These are phyloP conservation scores for Sebastes oblongus DNA, from an alignment of 2,797 vertebrate species.

Conservation along the genomic window DNA sequence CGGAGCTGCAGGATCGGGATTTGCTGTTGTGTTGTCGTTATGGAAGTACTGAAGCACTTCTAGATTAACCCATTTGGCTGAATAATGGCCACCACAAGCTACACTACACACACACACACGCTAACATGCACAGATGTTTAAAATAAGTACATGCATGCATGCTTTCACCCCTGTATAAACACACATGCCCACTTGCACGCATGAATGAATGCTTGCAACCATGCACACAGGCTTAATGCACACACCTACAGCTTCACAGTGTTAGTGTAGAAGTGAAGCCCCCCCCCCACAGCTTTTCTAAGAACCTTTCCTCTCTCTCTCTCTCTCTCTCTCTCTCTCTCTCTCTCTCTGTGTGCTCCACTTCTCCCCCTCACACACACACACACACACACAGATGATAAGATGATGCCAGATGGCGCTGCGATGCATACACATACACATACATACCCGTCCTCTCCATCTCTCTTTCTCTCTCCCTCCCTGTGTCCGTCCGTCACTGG, in stretches of 20 bases:
- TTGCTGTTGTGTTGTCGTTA: not conserved
- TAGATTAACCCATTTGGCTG: slow-evolving; percentile 13
- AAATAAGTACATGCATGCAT: slow-evolving; percentile 30
- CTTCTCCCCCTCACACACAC: not conserved
- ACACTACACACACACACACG: not conserved
- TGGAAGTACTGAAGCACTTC: not conserved
- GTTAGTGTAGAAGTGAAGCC: slow-evolving; percentile 14
- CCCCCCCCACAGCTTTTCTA: not conserved
- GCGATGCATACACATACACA: slow-evolving; percentile 6
- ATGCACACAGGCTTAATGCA: slow-evolving; percentile 14
- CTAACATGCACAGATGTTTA: not conserved
- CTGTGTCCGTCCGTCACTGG: slow-evolving; percentile 43
- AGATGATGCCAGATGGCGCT: slow-evolving; percentile 55
- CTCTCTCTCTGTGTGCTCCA: slow-evolving; percentile 2
- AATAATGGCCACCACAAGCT: slow-evolving; percentile 6
- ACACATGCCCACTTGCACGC: slow-evolving; percentile 33
- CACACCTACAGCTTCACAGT: not conserved
- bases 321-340: not conserved
- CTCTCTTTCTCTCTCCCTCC: not conserved
- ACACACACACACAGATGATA: slow-evolving; percentile 4
- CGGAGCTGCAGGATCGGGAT: not conserved
- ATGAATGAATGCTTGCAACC: slow-evolving; percentile 19
- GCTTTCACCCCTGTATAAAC: slow-evolving; percentile 28
- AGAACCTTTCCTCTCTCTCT: slow-evolving; percentile 13
- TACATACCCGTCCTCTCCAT: not conserved